These are phyloP conservation scores for Criorhina ranunculi DNA, from an alignment of 2,888 invertebrate species.

Conservation along the genomic window DNA sequence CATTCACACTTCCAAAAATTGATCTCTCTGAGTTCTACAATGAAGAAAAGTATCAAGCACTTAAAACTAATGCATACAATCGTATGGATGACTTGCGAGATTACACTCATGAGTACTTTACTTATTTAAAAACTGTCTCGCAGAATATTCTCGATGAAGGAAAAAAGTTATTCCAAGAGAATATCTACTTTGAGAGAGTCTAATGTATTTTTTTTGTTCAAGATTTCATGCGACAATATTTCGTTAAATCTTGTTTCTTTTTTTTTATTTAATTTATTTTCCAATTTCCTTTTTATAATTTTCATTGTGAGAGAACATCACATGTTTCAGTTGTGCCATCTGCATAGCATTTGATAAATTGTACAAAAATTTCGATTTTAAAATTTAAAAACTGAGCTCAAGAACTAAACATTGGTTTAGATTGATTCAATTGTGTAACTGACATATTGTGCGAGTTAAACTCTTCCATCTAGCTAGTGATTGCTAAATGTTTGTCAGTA, in stretches of 20 bases:
- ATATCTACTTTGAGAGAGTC: conserved; percentile 80
- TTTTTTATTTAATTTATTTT: conserved; percentile 47
- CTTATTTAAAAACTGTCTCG: conserved; percentile 85
- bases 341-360: neutral
- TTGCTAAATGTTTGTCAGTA: neutral
- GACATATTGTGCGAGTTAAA: too few species aligned
- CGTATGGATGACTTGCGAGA: conserved; percentile 85
- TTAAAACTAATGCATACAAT: conserved; percentile 85
- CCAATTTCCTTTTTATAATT: conserved; percentile 34
- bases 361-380: neutral
- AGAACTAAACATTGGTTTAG: neutral
- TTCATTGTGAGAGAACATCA: conserved; percentile 15
- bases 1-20: conserved; percentile 80
- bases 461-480: neutral
- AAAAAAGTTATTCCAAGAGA: conserved; percentile 83
- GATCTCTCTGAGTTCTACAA: conserved; percentile 81
- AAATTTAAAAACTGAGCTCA: neutral
- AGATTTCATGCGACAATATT: conserved; percentile 11
- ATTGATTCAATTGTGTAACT: too few species aligned
- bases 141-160: conserved; percentile 86
- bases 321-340: conserved; percentile 18
- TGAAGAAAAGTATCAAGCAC: conserved; percentile 81
- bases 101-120: conserved; percentile 82
- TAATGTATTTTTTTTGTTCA: conserved; percentile 63
- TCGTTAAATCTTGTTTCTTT: conserved; percentile 8